phyloP scores from a whole-genome alignment of 2,113 vertebrate genomes.

The Platanista minor region DNA sequence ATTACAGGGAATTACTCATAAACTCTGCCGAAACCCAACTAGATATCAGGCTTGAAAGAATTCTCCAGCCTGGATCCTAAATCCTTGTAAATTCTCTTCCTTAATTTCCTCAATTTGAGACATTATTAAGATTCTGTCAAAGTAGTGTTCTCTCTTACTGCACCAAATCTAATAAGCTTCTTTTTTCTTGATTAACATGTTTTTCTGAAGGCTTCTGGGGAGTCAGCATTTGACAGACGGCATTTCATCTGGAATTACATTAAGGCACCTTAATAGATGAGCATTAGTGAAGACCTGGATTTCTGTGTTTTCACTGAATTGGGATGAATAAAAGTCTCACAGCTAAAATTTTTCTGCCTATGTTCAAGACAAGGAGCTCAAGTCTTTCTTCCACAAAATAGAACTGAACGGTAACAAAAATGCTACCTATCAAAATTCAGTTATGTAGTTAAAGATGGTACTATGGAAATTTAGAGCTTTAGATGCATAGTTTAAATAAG shows the following conservation, averaged over 20 bases:
- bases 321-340: not conserved
- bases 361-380: not conserved
- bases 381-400: not conserved
- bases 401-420: not conserved
- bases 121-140: slow-evolving; percentile 7
- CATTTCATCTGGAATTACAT: slow-evolving; percentile 21
- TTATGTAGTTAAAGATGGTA: not conserved
- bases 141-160: not conserved
- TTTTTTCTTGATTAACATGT: slow-evolving; percentile 44
- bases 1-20: not conserved
- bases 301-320: not conserved
- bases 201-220: not conserved
- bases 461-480: not conserved
- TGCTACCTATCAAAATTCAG: not conserved
- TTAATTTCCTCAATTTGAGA: not conserved
- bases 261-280: not conserved
- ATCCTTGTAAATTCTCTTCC: not conserved
- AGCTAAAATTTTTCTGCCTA: not conserved
- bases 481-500: not conserved
- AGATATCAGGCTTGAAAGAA: not conserved
- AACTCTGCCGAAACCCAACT: not conserved
- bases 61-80: not conserved
- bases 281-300: not conserved
- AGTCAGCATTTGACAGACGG: not conserved
- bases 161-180: slow-evolving; percentile 30